Percentiles rank a stretch among this genome's conserved stretches.
Conservation (phyloP, 2,888 invertebrate genomes). For the Melanchra persicariae region DNA sequence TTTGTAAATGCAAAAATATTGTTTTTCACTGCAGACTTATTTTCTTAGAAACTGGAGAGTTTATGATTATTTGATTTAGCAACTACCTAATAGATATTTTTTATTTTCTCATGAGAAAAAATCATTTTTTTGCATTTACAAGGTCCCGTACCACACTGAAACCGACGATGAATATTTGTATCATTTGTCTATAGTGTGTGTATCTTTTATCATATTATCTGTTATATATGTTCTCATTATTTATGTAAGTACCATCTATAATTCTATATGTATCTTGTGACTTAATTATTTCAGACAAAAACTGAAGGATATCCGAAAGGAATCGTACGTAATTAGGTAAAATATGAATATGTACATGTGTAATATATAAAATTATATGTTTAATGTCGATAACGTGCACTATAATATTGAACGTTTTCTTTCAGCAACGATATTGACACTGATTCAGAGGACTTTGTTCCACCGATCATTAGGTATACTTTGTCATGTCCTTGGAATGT, state of each 20-base stretch:
- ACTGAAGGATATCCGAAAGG: slow-evolving; percentile 75
- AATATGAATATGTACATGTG: slow-evolving; percentile 63
- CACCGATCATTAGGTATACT: slow-evolving; percentile 86
- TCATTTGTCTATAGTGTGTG: slow-evolving; percentile 52
- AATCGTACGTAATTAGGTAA: slow-evolving; percentile 85
- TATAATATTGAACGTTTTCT: slow-evolving; percentile 78
- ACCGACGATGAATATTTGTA: slow-evolving; percentile 5
- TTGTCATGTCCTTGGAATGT: slow-evolving; percentile 69
- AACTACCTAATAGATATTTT: no score
- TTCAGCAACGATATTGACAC: slow-evolving; percentile 87
- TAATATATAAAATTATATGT: slow-evolving; percentile 60
- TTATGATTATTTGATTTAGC: no score
- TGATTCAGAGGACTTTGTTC: slow-evolving; percentile 77
- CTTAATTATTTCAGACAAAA: slow-evolving; percentile 82
- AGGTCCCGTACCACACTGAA: background rate
- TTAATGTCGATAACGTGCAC: slow-evolving; percentile 70
- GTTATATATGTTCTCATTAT: slow-evolving; percentile 39
- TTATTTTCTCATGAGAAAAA: no score
- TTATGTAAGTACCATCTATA: slow-evolving; percentile 57
- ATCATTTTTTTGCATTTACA: background rate
- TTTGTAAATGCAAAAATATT: background rate
- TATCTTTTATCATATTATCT: slow-evolving; percentile 40
- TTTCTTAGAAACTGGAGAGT: no score
- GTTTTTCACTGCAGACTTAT: no score
- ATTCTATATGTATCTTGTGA: slow-evolving; percentile 60